phyloP scores from a whole-genome alignment of 2,113 vertebrate genomes.

The Labrus mixtus region DNA sequence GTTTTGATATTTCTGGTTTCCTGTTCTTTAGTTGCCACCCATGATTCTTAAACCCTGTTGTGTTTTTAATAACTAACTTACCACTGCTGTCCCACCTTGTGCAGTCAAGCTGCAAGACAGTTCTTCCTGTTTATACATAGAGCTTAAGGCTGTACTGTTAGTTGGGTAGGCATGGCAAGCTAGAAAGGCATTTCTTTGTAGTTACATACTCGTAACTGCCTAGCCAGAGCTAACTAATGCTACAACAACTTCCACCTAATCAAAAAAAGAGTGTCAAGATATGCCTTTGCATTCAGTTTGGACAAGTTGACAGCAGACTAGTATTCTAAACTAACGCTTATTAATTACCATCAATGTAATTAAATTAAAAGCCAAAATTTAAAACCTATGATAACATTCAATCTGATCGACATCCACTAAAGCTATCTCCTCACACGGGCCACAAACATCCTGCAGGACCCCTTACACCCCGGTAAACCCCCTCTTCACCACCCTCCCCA shows the following conservation, averaged over 20 bases:
- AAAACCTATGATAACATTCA: background rate
- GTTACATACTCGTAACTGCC: background rate
- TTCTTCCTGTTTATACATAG: background rate
- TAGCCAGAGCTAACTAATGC: background rate
- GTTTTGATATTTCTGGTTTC: background rate
- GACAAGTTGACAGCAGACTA: background rate
- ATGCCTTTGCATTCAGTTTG: background rate
- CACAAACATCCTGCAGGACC: too few relatives aligned
- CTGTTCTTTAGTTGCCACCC: background rate
- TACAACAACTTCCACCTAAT: background rate
- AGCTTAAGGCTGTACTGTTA: too few relatives aligned
- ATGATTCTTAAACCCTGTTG: background rate
- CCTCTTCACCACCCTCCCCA: too few relatives aligned
- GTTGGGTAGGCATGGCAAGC: background rate
- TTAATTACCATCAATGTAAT: background rate
- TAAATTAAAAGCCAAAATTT: background rate
- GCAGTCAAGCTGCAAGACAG: background rate
- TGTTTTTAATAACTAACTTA: background rate
- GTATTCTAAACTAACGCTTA: too few relatives aligned
- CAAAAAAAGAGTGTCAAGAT: too few relatives aligned
- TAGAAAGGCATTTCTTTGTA: background rate
- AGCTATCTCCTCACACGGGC: too few relatives aligned
- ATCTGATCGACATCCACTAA: too few relatives aligned
- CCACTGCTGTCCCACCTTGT: background rate
- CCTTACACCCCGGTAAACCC: too few relatives aligned